These are phyloP conservation scores for Conomelus anceps DNA, from an alignment of 2,888 invertebrate species.

Conservation along the genomic window DNA sequence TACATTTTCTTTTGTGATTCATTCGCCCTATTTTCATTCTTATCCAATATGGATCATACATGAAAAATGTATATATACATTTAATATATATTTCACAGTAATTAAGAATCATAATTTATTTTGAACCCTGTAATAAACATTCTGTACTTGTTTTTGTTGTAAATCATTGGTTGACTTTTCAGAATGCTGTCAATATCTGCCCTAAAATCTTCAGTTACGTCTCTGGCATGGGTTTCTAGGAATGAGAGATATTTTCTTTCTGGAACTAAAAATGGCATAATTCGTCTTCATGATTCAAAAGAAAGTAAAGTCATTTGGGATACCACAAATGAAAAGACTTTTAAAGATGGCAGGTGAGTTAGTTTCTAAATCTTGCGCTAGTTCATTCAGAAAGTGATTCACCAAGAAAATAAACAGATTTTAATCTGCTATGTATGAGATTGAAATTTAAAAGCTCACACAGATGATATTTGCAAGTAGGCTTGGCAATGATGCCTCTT, in stretches of 20 bases:
- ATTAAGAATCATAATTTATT: no score
- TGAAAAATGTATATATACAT: no score
- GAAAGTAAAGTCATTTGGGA: slow-evolving; percentile 53
- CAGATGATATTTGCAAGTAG: no score
- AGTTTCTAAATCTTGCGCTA: neutral
- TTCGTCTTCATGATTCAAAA: slow-evolving; percentile 52
- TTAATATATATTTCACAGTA: no score
- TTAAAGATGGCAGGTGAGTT: slow-evolving; percentile 22
- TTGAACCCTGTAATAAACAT: no score
- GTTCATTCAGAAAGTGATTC: neutral
- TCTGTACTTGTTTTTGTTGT: no score
- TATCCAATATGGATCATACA: no score
- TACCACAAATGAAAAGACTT: slow-evolving; percentile 40
- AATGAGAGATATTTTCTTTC: slow-evolving; percentile 52
- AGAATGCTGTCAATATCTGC: slow-evolving; percentile 49
- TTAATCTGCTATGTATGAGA: no score
- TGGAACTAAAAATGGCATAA: slow-evolving; percentile 49
- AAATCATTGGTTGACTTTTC: slow-evolving; percentile 18
- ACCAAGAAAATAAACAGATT: neutral
- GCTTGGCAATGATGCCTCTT: no score
- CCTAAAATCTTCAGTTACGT: slow-evolving; percentile 48
- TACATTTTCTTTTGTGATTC: no score
- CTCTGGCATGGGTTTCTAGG: slow-evolving; percentile 54
- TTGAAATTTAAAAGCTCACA: no score
- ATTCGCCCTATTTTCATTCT: no score